Base-by-base conservation (phyloP, 2,797 vertebrate species). In the Diglossa cyanea region DNA sequence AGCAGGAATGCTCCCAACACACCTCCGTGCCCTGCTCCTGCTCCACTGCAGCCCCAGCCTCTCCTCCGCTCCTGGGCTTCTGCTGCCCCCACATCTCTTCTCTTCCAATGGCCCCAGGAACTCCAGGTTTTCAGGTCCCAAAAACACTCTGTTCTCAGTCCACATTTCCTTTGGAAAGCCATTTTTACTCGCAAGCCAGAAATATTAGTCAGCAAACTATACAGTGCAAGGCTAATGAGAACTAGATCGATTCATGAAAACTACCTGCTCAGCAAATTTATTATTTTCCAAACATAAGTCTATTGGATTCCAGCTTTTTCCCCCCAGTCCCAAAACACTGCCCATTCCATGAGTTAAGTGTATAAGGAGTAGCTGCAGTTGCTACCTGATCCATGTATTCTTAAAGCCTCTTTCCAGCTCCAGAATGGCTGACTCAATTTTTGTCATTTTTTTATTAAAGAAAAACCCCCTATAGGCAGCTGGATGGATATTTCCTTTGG, bases 221-320 rank as follows among this genome's bases (percentile, higher is more conserved):
- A 63, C 3, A 76, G 88, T 18, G 62, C 88, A 76, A 50, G 6
- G n/a, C 75, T 94, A 94, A 96, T 81, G 90, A 93, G 92, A 79
- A 61, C 60, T 82, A 63, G 93, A 96, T 94, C 11, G 77, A 97
- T 93, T 76, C 77, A 60, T 4, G 51, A 45, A 8, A 94, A 91
- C 44, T 37, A 67, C 93, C 88, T 65, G 86, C 90, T 95, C 94
- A 96, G 94, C 95, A 93, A 15, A 44, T 84, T 91, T 70, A 48
- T 70, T 77, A 19, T 76, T 94, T 85, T 79, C 86, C 86, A 76
- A 78, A 73, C 13, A 8, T 2, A 57, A 91, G 21, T 37, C 39
- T 20, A 20, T 47, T 60, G 80, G 60, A 71, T 50, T 70, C n/a
- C 3, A 7, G 35, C 17, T 21, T 37, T 55, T 33, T 7, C 28